Conservation (phyloP, 2,888 invertebrate species). For the Acholoe squamosa region DNA sequence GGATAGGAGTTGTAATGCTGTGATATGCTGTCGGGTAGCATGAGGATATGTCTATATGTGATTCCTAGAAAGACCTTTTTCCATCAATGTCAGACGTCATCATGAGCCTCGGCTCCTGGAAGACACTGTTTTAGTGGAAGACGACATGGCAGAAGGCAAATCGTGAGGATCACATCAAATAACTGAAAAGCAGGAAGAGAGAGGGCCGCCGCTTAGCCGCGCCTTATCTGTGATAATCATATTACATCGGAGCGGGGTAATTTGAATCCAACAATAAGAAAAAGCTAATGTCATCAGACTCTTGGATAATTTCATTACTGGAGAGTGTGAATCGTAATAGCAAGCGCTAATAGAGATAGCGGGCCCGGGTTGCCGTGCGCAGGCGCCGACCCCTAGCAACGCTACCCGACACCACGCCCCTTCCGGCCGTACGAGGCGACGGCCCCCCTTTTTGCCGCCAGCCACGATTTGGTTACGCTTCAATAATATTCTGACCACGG, state of each 20-base stretch:
- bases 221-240: constrained; percentile 55
- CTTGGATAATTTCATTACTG: constrained; percentile 37
- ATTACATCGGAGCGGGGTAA: constrained; percentile 51
- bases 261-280: constrained; percentile 62
- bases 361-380: background rate
- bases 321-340: constrained; percentile 59
- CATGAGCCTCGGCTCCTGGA: background rate
- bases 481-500: constrained; percentile 42
- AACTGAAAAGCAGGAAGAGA: constrained; percentile 22
- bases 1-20: background rate
- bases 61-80: background rate
- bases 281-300: constrained; percentile 58
- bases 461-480: constrained; percentile 39
- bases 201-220: constrained; percentile 19
- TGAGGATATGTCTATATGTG: background rate
- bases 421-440: background rate
- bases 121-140: constrained; percentile 28
- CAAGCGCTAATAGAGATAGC: constrained; percentile 44
- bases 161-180: constrained; percentile 49
- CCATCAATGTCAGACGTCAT: constrained; percentile 7
- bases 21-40: background rate
- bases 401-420: background rate
- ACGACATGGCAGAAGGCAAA: background rate
- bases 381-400: background rate
- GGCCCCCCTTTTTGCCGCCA: background rate